phyloP scores from a whole-genome alignment of 23 tunicate genomes.

The Oikopleura vanhoeffeni region DNA sequence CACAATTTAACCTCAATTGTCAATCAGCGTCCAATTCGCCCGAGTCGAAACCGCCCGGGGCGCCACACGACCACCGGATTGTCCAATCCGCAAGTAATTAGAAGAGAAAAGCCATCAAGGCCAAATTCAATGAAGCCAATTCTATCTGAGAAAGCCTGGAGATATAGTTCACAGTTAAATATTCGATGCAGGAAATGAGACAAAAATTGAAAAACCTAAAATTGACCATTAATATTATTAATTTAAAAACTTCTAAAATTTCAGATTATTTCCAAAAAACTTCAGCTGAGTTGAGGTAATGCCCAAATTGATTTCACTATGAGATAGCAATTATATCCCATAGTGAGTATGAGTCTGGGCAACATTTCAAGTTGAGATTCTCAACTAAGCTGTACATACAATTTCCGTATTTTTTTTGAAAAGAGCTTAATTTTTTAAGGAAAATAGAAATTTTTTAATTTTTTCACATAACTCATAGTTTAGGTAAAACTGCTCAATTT shows the following conservation, averaged over 20 bases:
- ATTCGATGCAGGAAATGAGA: conserved; percentile 5
- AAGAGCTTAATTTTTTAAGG: too few relatives aligned
- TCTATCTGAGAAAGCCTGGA: not conserved
- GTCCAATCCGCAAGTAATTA: not conserved
- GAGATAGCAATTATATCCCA: too few relatives aligned
- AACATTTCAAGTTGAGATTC: too few relatives aligned
- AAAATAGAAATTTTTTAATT: too few relatives aligned
- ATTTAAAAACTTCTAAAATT: too few relatives aligned
- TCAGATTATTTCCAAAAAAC: not conserved
- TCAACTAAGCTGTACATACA: too few relatives aligned
- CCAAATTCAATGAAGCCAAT: not conserved
- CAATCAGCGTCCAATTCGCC: not conserved
- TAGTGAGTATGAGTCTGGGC: not conserved
- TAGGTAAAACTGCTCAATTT: too few relatives aligned
- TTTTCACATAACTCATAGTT: too few relatives aligned
- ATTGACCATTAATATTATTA: too few relatives aligned
- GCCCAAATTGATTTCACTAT: too few relatives aligned
- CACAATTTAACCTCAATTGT: not conserved
- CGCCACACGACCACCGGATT: not conserved
- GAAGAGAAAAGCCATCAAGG: not conserved
- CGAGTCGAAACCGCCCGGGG: not conserved
- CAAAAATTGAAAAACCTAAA: too few relatives aligned
- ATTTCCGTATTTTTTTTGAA: too few relatives aligned
- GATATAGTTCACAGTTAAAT: not conserved
- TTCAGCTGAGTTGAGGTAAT: not conserved